These are phyloP conservation scores for Orthosia incerta DNA, from an alignment of 2,888 invertebrate species.

Conservation along the genomic window DNA sequence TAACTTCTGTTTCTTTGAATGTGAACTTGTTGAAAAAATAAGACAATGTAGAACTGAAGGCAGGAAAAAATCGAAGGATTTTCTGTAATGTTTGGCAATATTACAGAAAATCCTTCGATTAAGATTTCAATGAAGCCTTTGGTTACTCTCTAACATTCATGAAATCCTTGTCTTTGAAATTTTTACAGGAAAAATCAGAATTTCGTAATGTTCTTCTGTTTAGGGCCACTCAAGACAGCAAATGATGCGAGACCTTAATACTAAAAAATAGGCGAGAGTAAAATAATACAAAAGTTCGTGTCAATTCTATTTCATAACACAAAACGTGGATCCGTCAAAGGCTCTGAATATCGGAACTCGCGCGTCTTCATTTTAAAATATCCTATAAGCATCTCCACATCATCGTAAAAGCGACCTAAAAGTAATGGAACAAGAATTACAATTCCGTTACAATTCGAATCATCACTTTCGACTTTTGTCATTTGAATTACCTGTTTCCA, in stretches of 20 bases:
- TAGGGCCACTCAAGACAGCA: conserved; percentile 6
- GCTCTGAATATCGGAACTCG: conserved; percentile 86
- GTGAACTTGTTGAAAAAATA: neutral
- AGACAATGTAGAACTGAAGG: neutral
- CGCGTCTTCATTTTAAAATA: conserved; percentile 70
- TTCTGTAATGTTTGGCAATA: too few species aligned
- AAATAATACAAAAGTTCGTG: conserved; percentile 81
- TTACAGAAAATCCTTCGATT: neutral
- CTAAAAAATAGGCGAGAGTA: conserved; percentile 47
- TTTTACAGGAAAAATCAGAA: neutral
- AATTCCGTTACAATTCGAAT: conserved; percentile 54
- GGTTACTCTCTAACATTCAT: neutral
- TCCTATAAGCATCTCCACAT: conserved; percentile 49
- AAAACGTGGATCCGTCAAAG: conserved; percentile 87
- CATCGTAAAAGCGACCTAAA: conserved; percentile 64
- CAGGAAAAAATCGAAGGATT: too few species aligned
- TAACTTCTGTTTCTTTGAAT: neutral
- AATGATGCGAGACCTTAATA: conserved; percentile 34
- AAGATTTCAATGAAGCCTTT: neutral
- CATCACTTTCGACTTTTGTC: conserved; percentile 81
- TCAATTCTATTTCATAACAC: conserved; percentile 88
- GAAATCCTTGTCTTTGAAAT: too few species aligned
- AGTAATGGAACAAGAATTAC: conserved; percentile 7
- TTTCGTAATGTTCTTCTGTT: neutral
- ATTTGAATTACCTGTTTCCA: conserved; percentile 65